A percentile compares a stretch with the other conserved stretches of the same genome.
Evolutionary conservation across 2,797 vertebrate genomes (phyloP).

Genomic region (Percopsis omiscomaycus): DNA sequence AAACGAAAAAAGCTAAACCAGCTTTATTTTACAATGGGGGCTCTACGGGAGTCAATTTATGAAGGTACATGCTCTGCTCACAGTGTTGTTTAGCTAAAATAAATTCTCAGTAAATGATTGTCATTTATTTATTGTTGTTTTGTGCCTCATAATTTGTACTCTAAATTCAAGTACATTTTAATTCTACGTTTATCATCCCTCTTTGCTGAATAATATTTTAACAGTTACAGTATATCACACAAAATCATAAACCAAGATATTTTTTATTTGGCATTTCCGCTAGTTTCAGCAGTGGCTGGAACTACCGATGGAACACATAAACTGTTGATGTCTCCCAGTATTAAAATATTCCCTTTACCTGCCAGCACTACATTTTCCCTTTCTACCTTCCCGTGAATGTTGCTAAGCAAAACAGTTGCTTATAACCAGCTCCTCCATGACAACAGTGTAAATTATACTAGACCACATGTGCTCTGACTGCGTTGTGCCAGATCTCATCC

Average conservation of each 20-base stretch:
- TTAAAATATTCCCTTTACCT: constrained; percentile 69
- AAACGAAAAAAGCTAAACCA: too few relatives aligned
- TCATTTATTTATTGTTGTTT: background rate
- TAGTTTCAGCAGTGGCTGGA: constrained; percentile 63
- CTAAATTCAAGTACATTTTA: constrained; percentile 10
- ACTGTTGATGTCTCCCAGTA: constrained; percentile 73
- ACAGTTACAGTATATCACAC: constrained; percentile 44
- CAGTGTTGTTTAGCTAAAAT: too few relatives aligned
- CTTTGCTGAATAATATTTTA: constrained; percentile 30
- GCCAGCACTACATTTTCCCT: constrained; percentile 70
- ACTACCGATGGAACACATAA: constrained; percentile 69
- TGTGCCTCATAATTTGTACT: constrained; percentile 1
- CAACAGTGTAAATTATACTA: constrained; percentile 75
- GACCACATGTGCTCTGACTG: constrained; percentile 69
- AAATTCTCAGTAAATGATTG: too few relatives aligned
- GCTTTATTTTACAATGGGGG: too few relatives aligned
- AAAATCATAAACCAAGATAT: constrained; percentile 61
- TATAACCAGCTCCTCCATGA: constrained; percentile 66
- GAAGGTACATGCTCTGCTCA: too few relatives aligned
- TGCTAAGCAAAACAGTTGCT: constrained; percentile 74
- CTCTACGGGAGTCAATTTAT: too few relatives aligned
- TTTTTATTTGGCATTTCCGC: constrained; percentile 56
- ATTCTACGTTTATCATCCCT: constrained; percentile 26
- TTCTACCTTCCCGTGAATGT: constrained; percentile 69
- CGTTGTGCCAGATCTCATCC: constrained; percentile 61